A percentile compares a stretch with the other conserved stretches of the same genome.
Evolutionary conservation across 2,888 invertebrate genomes (phyloP).

Genomic region (Epinotia nisella): DNA sequence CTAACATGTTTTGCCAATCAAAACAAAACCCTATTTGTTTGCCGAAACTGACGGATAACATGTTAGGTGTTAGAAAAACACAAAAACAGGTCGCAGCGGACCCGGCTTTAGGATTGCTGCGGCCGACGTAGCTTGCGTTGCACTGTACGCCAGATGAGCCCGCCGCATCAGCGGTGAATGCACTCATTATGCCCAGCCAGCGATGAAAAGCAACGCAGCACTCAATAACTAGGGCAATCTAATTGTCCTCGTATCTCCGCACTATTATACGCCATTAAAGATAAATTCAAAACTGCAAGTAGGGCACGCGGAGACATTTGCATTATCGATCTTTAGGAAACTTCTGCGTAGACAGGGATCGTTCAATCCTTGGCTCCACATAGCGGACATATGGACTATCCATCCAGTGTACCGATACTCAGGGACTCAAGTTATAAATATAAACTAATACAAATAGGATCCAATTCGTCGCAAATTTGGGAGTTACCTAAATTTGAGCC

Average conservation of each 20-base stretch:
- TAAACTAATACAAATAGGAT: conserved; percentile 4
- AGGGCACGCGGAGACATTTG: conserved; percentile 21
- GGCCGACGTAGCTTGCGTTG: conserved; percentile 1
- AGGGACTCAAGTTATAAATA: background rate
- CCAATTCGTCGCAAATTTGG: background rate
- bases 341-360: background rate
- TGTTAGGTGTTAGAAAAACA: no score
- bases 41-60: no score
- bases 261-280: conserved; percentile 29
- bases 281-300: conserved; percentile 30
- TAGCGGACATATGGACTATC: no score
- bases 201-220: conserved; percentile 68
- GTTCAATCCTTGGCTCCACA: background rate
- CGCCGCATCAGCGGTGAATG: conserved; percentile 60
- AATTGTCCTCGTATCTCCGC: conserved; percentile 58
- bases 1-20: no score
- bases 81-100: no score
- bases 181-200: conserved; percentile 65
- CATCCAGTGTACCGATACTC: no score
- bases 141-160: conserved; percentile 49
- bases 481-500: background rate
- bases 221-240: conserved; percentile 66
- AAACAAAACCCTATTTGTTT: no score
- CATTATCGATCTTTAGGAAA: conserved; percentile 13
- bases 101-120: no score